Percentiles rank a stretch among this genome's conserved stretches.
These are phyloP conservation scores for Rhizomys pruinosus DNA, from an alignment of 2,113 vertebrate species.

Conservation along the genomic window DNA sequence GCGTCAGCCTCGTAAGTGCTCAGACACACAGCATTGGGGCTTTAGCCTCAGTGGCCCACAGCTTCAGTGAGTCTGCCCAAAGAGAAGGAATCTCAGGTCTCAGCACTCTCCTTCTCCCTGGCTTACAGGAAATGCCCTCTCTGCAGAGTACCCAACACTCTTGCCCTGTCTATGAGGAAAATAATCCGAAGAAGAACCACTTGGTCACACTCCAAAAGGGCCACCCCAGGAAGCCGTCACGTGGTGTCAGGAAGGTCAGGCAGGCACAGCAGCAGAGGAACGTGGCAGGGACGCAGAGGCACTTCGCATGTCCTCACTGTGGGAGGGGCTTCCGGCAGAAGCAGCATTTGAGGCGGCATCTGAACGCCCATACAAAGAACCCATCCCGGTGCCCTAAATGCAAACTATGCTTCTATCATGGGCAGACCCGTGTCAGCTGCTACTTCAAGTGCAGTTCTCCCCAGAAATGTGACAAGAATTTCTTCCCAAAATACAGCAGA, in stretches of 20 bases:
- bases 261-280: accelerated
- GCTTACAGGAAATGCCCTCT: neutral
- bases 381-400: neutral
- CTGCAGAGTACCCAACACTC: neutral
- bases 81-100: neutral
- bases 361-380: neutral
- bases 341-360: neutral
- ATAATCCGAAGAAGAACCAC: neutral
- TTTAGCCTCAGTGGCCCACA: accelerated
- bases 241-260: neutral
- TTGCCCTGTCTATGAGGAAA: neutral
- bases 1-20: accelerated
- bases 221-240: neutral
- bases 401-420: neutral
- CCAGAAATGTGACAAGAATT: conserved; percentile 84
- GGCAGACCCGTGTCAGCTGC: neutral
- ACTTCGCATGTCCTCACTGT: neutral
- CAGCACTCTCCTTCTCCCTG: neutral
- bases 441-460: neutral
- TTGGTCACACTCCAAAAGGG: neutral
- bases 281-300: neutral
- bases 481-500: conserved; percentile 80
- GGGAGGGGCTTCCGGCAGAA: conserved; percentile 38
- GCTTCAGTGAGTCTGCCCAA: neutral
- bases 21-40: accelerated